Evolutionary conservation across 2,113 vertebrate genomes (phyloP).

Genomic region (Bambusicola thoracicus): DNA sequence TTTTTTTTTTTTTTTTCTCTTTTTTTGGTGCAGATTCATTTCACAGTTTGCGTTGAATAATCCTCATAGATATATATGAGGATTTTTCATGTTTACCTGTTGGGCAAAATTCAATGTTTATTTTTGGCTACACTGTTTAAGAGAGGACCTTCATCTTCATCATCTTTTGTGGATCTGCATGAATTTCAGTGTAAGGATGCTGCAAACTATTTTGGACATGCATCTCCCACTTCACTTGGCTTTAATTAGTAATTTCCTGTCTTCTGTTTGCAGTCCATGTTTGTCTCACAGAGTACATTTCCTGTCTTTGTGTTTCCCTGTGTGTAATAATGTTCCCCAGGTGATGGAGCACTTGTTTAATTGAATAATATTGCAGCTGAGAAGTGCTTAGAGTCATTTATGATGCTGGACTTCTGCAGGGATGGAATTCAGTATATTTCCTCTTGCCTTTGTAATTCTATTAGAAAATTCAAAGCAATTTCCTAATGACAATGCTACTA

Average conservation of each 20-base stretch:
- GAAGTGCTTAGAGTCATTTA: not conserved
- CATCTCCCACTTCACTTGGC: not conserved
- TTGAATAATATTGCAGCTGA: not conserved
- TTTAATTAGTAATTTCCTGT: not conserved
- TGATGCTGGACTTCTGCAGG: not conserved
- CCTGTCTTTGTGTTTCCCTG: not conserved
- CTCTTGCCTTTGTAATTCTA: not conserved
- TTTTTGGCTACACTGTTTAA: accelerated
- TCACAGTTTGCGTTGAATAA: not conserved
- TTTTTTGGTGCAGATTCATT: not conserved
- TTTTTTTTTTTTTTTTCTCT: not conserved
- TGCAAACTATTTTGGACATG: too few species aligned
- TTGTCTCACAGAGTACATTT: not conserved
- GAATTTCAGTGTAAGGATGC: not conserved
- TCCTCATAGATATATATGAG: not conserved
- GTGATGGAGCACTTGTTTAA: conserved; percentile 9
- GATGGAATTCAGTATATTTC: not conserved
- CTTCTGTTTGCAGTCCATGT: not conserved
- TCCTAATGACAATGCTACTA: not conserved
- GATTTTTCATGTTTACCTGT: not conserved
- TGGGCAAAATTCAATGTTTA: not conserved
- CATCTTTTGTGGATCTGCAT: too few species aligned
- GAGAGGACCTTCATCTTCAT: too few species aligned
- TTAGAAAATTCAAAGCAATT: not conserved
- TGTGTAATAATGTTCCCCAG: not conserved